Percentiles rank a stretch among this genome's conserved stretches.
These are phyloP conservation scores for Hippoglossus stenolepis DNA, from an alignment of 2,113 vertebrate species.

Conservation along the genomic window DNA sequence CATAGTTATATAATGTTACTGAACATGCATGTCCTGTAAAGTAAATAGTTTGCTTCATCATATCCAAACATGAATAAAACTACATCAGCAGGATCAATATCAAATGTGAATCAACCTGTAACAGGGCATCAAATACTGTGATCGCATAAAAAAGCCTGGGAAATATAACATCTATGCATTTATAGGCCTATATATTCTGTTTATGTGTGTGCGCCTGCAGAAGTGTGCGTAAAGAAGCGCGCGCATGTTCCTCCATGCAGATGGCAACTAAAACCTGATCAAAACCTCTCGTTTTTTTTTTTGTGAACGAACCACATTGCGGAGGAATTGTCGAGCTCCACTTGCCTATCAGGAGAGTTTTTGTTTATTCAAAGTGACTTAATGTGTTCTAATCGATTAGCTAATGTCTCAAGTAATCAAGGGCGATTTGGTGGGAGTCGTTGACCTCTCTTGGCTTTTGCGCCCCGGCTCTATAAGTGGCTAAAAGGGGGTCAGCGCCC, in stretches of 20 bases:
- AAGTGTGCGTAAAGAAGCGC: not conserved
- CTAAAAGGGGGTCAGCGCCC: constrained; percentile 59
- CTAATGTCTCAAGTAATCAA: constrained; percentile 81
- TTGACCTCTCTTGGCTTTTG: constrained; percentile 80
- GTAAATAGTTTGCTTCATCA: not conserved
- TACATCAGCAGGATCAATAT: not conserved
- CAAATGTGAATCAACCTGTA: not conserved
- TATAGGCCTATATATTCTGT: not conserved
- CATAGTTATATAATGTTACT: not conserved
- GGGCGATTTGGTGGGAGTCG: constrained; percentile 78
- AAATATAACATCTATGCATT: not conserved
- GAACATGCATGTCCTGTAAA: too few relatives aligned
- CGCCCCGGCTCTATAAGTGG: constrained; percentile 64
- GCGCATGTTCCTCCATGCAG: not conserved
- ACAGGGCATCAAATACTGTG: not conserved
- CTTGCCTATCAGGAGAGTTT: constrained; percentile 41
- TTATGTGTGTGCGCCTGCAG: not conserved
- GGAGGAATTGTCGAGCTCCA: constrained; percentile 18
- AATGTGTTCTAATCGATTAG: constrained; percentile 84
- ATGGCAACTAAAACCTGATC: constrained; percentile 14
- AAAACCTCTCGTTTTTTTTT: constrained; percentile 19
- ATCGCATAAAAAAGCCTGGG: not conserved
- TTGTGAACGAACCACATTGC: constrained; percentile 38
- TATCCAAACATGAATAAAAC: not conserved
- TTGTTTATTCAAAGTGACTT: constrained; percentile 80